phyloP scores from a whole-genome alignment of 2,113 vertebrate species.

The Bufo bufo region DNA sequence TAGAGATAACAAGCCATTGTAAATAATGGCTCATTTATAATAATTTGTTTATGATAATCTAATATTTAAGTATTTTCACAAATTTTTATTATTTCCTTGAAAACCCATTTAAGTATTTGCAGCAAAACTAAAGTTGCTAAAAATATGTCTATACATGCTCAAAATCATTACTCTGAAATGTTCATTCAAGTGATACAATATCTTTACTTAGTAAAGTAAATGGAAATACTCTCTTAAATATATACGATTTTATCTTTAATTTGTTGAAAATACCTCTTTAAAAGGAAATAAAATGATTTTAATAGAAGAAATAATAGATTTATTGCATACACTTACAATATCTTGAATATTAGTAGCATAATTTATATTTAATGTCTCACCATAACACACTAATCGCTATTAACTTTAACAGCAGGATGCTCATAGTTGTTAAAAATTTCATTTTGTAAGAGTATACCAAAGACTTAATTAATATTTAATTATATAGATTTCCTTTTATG shows the following conservation, averaged over 20 bases:
- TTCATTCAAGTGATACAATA: not conserved
- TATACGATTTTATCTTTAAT: not conserved
- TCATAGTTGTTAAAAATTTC: not conserved
- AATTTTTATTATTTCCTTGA: too few relatives aligned
- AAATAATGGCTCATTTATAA: too few relatives aligned
- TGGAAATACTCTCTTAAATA: not conserved
- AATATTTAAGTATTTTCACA: too few relatives aligned
- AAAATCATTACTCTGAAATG: not conserved
- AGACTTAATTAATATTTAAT: not conserved
- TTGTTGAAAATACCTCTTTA: not conserved
- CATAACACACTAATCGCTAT: not conserved
- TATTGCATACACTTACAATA: not conserved
- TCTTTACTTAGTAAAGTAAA: not conserved
- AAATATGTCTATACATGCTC: not conserved
- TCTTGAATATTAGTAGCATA: conserved; percentile 6
- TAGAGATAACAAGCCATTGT: too few relatives aligned
- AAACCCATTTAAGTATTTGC: not conserved
- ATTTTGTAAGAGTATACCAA: not conserved
- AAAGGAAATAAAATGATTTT: not conserved
- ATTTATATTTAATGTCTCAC: conserved; percentile 16
- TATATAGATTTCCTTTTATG: not conserved
- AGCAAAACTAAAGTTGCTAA: not conserved
- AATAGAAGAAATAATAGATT: not conserved
- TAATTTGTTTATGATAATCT: too few relatives aligned
- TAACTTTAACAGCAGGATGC: conserved; percentile 15